Evolutionary conservation across 2,888 invertebrate species (phyloP).

Genomic region (Nycteola revayana): DNA sequence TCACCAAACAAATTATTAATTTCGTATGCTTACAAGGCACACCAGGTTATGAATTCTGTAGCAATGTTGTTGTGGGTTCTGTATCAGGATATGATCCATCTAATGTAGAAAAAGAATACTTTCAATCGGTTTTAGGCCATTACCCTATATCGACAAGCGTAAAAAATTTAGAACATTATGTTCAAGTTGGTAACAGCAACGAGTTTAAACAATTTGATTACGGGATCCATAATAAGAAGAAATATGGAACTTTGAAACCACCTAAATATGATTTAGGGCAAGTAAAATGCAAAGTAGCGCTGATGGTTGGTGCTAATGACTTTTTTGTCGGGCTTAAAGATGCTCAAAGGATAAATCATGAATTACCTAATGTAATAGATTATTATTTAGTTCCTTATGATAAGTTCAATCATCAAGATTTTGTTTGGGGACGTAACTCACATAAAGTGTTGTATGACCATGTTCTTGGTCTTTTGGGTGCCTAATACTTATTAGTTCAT

Average conservation of each 20-base stretch:
- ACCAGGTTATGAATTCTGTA: conserved; percentile 14
- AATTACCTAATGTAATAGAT: conserved; percentile 10
- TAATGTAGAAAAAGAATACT: conserved; percentile 3
- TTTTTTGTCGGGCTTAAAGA: conserved; percentile 1
- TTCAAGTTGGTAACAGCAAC: background rate
- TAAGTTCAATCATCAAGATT: conserved; percentile 13
- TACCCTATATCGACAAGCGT: conserved; percentile 5
- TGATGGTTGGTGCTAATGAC: conserved; percentile 9
- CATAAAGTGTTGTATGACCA: conserved; percentile 5
- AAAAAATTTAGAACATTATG: conserved; percentile 5
- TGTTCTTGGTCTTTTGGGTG: too few relatives aligned
- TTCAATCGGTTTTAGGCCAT: conserved; percentile 1
- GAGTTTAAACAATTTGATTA: conserved; percentile 9
- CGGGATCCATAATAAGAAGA: conserved; percentile 1
- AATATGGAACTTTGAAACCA: conserved; percentile 6
- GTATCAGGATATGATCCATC: conserved; percentile 5
- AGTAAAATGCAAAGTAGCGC: conserved; percentile 7
- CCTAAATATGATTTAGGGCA: conserved; percentile 11
- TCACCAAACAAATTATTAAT: background rate
- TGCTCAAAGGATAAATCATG: background rate
- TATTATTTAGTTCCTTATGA: conserved; percentile 4
- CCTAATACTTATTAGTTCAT: too few relatives aligned
- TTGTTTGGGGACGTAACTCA: conserved; percentile 3
- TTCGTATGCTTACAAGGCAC: conserved; percentile 13
- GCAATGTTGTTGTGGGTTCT: background rate